These are phyloP conservation scores for Protobothrops flavoviridis DNA, from an alignment of 2,113 vertebrate species.

Conservation along the genomic window DNA sequence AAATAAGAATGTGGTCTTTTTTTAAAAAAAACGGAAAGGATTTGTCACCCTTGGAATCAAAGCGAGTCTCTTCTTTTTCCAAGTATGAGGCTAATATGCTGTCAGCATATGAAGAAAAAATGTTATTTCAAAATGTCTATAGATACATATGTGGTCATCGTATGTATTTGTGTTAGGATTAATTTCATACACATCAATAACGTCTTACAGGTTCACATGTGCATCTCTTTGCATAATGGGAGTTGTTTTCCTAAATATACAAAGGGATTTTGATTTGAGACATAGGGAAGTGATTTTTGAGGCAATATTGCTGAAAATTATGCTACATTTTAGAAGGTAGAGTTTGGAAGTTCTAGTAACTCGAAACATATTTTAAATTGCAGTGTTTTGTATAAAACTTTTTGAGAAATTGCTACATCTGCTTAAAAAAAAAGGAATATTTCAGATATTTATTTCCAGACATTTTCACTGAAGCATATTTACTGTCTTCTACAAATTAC, in stretches of 20 bases:
- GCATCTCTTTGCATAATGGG: background rate
- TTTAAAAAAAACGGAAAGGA: conserved; percentile 13
- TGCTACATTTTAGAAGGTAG: conserved; percentile 25
- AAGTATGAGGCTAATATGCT: background rate
- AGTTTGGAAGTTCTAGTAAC: conserved; percentile 27
- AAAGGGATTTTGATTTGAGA: background rate
- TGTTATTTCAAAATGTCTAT: background rate
- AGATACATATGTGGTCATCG: background rate
- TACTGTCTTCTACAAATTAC: conserved; percentile 2
- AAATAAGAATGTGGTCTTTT: conserved; percentile 19
- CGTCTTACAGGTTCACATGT: background rate
- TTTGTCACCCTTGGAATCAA: background rate
- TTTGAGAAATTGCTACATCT: conserved; percentile 29
- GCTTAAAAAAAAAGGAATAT: conserved; percentile 9
- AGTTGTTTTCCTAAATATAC: background rate
- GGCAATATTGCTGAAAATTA: conserved; percentile 16
- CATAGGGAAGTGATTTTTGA: background rate
- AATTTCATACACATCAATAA: background rate
- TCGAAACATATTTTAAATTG: conserved; percentile 23
- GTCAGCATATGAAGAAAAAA: background rate
- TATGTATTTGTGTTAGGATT: background rate
- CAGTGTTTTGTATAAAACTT: conserved; percentile 40
- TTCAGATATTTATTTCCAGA: background rate
- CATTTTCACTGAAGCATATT: conserved; percentile 42
- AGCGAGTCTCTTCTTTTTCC: background rate